Conservation (phyloP, 2,113 vertebrate genomes). For the Ia io region DNA sequence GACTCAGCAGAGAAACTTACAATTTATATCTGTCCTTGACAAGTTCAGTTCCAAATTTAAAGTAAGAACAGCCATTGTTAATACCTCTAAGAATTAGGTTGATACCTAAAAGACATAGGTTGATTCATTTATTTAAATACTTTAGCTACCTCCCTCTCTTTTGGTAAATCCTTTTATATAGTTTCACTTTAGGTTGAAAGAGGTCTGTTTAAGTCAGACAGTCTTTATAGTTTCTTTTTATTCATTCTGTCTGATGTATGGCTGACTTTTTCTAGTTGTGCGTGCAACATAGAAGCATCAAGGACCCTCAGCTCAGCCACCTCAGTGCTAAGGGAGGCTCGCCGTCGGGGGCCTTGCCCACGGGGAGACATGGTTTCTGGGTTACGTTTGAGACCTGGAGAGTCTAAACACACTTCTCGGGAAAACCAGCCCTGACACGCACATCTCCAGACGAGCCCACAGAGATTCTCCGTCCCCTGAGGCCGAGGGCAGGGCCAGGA, state of each 20-base stretch:
- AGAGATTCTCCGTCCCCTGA: too few relatives aligned
- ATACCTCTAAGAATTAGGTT: not conserved
- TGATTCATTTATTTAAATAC: not conserved
- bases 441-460: too few relatives aligned
- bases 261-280: not conserved
- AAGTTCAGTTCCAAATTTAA: not conserved
- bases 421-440: too few relatives aligned
- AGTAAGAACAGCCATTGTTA: not conserved
- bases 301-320: not conserved
- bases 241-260: not conserved
- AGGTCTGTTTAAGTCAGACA: not conserved
- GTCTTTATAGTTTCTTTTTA: not conserved
- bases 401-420: too few relatives aligned
- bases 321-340: not conserved
- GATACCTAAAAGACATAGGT: not conserved
- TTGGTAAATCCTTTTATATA: not conserved
- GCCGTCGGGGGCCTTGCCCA: too few relatives aligned
- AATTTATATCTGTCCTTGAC: not conserved
- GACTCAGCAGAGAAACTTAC: not conserved
- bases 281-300: not conserved
- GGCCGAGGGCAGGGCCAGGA: too few relatives aligned
- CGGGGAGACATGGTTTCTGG: too few relatives aligned
- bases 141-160: not conserved
- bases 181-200: not conserved
- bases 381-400: too few relatives aligned